Evolutionary conservation across 1,140 invertebrate species (phyloP), one percentile per base, ranked within the genome.

Genomic region (Drosophila gunungcola): DNA sequence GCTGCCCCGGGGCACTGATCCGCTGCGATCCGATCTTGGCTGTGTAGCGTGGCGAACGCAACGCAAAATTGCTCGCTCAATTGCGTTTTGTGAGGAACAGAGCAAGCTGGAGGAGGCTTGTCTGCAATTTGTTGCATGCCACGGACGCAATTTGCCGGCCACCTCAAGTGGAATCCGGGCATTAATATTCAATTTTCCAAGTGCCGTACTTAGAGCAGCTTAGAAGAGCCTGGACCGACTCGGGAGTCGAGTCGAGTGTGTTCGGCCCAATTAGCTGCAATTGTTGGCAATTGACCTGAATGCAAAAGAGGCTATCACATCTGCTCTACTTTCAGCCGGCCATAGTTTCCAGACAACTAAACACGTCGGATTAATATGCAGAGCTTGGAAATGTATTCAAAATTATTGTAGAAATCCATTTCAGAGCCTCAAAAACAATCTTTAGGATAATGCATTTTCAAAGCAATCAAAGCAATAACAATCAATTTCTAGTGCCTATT

Each of bases 161-260:
- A 76, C 65, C 69, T 88, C 79, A 69, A 86, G 84, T 83, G 70
- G 69, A 45, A 65, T 65, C 68, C 57, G 43, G 73, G 82, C 82
- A 86, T 88, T 86, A 86, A 86, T 86, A 86, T 86, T 88, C 83
- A 86, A 86, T 86, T 83, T 88, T 83, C 70, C 41, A 77, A 88
- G 65, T 68, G 75, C 38, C 69, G 36, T 76, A 79, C 75, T 88
- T 86, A 85, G 54, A 67, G 58, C 57, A 72, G 83, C 83, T 85
- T 85, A 81, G 80, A 62, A 53, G 7, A 21, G 34, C 25, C 46
- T n/a, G 36, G 27, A 67, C 32, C 38, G 46, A 27, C 48, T 13
- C 16, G 16, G 16, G 16, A 21, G 16, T 45, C 36, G 34, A 54
- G 55, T 43, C 16, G 42, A 21, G 38, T 43, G 48, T 39, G 16